Conservation (phyloP, 2,113 vertebrate species). For the Pterocles gutturalis region DNA sequence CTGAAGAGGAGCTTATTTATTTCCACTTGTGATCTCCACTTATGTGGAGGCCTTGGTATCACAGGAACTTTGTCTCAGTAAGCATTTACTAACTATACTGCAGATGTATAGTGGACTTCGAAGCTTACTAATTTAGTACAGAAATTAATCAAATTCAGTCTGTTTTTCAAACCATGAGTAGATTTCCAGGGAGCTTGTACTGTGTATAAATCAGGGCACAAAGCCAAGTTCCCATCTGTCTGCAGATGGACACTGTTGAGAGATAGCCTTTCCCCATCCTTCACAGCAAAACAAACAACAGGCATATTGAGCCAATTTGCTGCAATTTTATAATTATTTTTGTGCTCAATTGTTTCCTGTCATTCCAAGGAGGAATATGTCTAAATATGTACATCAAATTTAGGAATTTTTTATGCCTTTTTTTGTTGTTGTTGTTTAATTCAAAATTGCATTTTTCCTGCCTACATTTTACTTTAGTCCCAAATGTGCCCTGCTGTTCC, state of each 20-base stretch:
- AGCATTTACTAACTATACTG: not conserved
- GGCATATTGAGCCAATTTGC: not conserved
- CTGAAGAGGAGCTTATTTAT: not conserved
- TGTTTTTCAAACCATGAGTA: not conserved
- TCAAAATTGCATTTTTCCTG: not conserved
- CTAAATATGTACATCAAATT: not conserved
- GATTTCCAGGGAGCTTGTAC: not conserved
- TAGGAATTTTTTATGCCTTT: not conserved
- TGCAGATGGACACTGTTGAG: not conserved
- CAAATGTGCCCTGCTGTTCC: not conserved
- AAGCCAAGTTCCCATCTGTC: not conserved
- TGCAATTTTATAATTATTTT: not conserved
- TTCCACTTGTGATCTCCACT: not conserved
- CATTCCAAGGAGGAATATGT: not conserved
- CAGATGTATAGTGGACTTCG: not conserved
- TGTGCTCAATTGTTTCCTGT: not conserved
- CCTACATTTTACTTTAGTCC: not conserved
- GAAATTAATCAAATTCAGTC: not conserved
- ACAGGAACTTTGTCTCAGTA: not conserved
- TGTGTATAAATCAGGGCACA: not conserved
- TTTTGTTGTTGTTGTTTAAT: not conserved
- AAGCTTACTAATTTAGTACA: not conserved
- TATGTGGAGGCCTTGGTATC: not conserved
- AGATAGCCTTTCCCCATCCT: not conserved
- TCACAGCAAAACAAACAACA: not conserved